Evolutionary conservation across 2,888 invertebrate genomes (phyloP).

Genomic region (Protula sp.): DNA sequence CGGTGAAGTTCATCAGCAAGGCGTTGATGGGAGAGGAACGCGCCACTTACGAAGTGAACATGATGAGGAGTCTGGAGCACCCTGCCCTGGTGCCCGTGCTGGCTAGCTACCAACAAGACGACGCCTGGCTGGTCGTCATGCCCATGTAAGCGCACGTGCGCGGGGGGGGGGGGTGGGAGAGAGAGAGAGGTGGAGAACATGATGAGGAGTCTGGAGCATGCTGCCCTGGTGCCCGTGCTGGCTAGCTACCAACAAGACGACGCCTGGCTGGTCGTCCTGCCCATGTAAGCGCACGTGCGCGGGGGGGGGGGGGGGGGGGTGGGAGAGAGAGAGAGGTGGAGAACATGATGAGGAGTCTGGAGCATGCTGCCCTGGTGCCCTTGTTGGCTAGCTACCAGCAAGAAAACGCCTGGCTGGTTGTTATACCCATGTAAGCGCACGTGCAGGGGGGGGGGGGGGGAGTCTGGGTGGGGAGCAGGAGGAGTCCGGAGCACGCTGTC

Average conservation of each 20-base stretch:
- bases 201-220: background rate
- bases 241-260: too few species aligned
- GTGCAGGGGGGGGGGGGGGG: too few species aligned
- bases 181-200: background rate
- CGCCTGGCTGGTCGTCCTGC: too few species aligned
- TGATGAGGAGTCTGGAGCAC: constrained; percentile 1
- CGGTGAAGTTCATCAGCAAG: constrained; percentile 66
- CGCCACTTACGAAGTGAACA: background rate
- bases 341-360: background rate
- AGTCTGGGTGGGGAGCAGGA: background rate
- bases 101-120: too few species aligned
- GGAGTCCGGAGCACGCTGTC: background rate
- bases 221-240: background rate
- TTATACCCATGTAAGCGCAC: too few species aligned
- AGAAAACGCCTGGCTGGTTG: too few species aligned
- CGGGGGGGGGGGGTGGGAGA: background rate
- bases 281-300: too few species aligned
- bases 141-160: too few species aligned
- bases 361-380: background rate
- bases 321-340: background rate
- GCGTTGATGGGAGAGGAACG: background rate
- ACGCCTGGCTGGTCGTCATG: too few species aligned
- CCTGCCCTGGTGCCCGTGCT: background rate
- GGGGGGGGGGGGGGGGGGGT: too few species aligned
- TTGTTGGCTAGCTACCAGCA: background rate